phyloP scores from a whole-genome alignment of 1,140 invertebrate species.

The Galleria mellonella region DNA sequence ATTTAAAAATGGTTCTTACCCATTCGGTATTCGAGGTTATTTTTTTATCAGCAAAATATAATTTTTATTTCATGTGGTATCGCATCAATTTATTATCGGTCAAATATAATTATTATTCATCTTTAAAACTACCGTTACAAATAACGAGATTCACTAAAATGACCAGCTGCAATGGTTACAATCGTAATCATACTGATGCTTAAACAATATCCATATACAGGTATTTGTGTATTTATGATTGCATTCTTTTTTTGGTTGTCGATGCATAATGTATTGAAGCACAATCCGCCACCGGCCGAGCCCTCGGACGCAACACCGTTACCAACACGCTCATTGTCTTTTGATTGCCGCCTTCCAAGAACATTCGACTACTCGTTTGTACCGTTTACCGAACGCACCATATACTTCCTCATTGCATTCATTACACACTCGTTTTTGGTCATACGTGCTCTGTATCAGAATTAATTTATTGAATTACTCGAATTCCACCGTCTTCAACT shows the following conservation, averaged over 20 bases:
- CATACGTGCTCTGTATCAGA: constrained; percentile 28
- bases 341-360: constrained; percentile 60
- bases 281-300: constrained; percentile 14
- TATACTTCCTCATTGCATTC: constrained; percentile 47
- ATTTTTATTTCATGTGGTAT: too few species aligned
- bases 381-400: constrained; percentile 51
- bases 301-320: constrained; percentile 42
- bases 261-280: constrained; percentile 44
- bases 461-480: constrained; percentile 16
- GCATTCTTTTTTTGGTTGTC: constrained; percentile 27
- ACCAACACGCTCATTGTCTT: constrained; percentile 55
- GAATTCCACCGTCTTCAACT: background rate
- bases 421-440: constrained; percentile 49
- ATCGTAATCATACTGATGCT: too few species aligned
- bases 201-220: background rate
- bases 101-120: too few species aligned
- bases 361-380: constrained; percentile 59
- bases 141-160: too few species aligned
- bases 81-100: too few species aligned
- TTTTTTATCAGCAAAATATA: too few species aligned
- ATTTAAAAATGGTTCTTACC: too few species aligned
- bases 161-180: too few species aligned
- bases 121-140: too few species aligned
- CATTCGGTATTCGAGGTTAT: too few species aligned
- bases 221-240: constrained; percentile 29